Evolutionary conservation across 1,140 invertebrate genomes (phyloP).

Genomic region (Piezodorus guildinii): DNA sequence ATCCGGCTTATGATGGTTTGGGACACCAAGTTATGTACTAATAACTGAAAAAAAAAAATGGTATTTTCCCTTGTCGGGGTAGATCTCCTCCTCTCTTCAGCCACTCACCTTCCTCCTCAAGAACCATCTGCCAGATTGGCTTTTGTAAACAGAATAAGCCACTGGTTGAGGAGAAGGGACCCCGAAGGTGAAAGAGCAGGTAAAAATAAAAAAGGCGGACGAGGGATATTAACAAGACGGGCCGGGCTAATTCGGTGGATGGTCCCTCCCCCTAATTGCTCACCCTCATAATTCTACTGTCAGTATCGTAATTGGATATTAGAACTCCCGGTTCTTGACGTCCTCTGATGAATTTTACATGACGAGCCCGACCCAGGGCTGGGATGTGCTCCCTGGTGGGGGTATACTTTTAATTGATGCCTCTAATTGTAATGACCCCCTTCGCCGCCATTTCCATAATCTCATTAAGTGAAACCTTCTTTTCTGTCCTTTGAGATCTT

Average conservation of each 20-base stretch:
- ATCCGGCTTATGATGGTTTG: no score
- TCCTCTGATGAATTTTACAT: slow-evolving; percentile 26
- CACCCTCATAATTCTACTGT: slow-evolving; percentile 26
- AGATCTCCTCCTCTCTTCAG: no score
- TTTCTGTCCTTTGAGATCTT: background rate
- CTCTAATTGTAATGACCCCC: slow-evolving; percentile 19
- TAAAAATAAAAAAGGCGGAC: slow-evolving; percentile 7
- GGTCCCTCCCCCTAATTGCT: slow-evolving; percentile 22
- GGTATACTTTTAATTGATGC: background rate
- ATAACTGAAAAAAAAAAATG: no score
- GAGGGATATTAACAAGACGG: slow-evolving; percentile 12
- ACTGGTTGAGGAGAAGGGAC: background rate
- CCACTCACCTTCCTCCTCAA: no score
- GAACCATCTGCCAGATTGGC: no score
- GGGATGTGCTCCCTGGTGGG: background rate
- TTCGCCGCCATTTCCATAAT: slow-evolving; percentile 20
- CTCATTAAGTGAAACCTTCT: slow-evolving; percentile 21
- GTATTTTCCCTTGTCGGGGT: no score
- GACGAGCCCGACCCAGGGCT: slow-evolving; percentile 2
- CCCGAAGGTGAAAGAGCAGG: slow-evolving; percentile 1
- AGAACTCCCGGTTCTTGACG: slow-evolving; percentile 19
- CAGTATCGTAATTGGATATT: slow-evolving; percentile 28
- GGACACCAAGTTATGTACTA: no score
- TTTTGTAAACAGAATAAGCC: no score
- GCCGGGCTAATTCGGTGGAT: slow-evolving; percentile 17